A percentile compares a stretch with the other conserved stretches of the same genome.
These are phyloP conservation scores for Papio anubis DNA, from an alignment of 2,113 vertebrate species.

Conservation along the genomic window DNA sequence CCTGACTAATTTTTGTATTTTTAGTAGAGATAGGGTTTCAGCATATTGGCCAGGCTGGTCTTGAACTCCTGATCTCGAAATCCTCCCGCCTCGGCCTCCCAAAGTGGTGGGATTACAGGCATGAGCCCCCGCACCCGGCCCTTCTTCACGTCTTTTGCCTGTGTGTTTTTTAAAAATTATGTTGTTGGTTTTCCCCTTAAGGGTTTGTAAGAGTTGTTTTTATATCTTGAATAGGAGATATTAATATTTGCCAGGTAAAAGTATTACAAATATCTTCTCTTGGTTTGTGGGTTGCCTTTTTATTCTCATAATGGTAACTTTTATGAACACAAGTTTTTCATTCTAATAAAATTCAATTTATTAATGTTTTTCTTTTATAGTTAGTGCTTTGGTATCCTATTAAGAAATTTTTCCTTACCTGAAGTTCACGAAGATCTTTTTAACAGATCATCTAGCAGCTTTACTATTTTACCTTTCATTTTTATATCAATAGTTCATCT, in stretches of 20 bases:
- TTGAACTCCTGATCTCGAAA: too few relatives aligned
- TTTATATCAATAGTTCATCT: background rate
- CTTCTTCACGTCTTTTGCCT: too few relatives aligned
- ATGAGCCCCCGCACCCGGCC: too few relatives aligned
- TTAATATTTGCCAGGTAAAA: background rate
- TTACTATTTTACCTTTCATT: background rate
- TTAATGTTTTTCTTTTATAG: background rate
- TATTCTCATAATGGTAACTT: background rate
- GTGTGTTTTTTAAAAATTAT: background rate
- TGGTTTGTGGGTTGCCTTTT: background rate
- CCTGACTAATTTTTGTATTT: too few relatives aligned
- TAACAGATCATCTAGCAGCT: background rate
- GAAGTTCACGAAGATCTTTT: background rate
- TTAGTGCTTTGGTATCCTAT: background rate
- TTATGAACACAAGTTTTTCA: background rate
- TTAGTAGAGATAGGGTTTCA: too few relatives aligned
- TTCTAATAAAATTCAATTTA: background rate
- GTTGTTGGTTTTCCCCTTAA: background rate
- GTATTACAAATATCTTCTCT: background rate
- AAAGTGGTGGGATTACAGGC: too few relatives aligned
- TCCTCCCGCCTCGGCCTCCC: too few relatives aligned
- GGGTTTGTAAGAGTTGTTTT: background rate
- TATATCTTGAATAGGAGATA: background rate
- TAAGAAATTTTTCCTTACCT: background rate
- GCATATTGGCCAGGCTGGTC: too few relatives aligned